Percentiles rank a stretch among this genome's conserved stretches.
phyloP scores from a whole-genome alignment of 2,113 vertebrate species.

The Barnardius zonarius region DNA sequence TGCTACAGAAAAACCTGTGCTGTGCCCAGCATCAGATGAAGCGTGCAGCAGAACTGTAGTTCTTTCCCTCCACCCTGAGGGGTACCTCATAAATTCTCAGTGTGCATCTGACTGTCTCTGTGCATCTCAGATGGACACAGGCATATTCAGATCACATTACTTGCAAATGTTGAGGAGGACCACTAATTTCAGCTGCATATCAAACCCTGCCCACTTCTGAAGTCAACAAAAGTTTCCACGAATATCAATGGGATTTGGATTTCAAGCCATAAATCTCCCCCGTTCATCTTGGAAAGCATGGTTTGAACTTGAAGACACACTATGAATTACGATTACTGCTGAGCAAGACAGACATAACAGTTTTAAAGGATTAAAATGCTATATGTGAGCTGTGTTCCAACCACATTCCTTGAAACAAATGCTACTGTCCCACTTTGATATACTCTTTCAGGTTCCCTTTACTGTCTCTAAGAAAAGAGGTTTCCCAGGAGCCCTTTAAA shows the following conservation, averaged over 20 bases:
- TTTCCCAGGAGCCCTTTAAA: not conserved
- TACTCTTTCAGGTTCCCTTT: not conserved
- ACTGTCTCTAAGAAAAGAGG: not conserved
- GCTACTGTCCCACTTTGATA: not conserved
- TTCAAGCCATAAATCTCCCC: not conserved
- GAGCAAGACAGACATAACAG: not conserved
- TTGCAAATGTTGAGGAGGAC: not conserved
- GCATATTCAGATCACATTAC: not conserved
- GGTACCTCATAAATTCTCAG: not conserved
- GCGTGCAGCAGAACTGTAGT: not conserved
- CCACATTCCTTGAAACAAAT: not conserved
- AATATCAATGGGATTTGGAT: not conserved
- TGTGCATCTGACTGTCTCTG: not conserved
- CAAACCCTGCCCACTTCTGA: not conserved
- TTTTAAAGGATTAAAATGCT: not conserved
- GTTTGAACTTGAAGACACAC: not conserved
- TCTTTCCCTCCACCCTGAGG: not conserved
- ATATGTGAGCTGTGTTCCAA: not conserved
- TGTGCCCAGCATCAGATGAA: not conserved
- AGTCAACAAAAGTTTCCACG: not conserved
- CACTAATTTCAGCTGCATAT: not conserved
- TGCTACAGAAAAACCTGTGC: fast-evolving
- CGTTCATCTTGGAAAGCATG: not conserved
- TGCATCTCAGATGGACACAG: not conserved
- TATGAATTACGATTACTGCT: not conserved